Percentiles rank a stretch among this genome's conserved stretches.
Conservation (phyloP, 2,113 vertebrate species). For the Anguilla rostrata region DNA sequence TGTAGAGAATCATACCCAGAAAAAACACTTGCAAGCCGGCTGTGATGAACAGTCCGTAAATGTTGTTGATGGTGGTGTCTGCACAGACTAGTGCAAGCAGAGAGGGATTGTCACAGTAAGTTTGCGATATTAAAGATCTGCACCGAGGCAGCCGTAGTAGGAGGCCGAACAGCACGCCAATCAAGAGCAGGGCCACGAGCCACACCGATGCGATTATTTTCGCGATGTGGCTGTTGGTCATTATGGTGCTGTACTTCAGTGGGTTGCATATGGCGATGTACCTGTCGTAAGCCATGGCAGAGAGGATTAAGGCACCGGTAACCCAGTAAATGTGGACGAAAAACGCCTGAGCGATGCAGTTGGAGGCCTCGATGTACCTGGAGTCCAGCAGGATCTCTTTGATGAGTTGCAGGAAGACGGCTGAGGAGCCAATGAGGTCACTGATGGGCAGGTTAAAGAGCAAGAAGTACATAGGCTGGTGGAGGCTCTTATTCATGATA, state of each 20-base stretch:
- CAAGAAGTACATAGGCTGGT: slow-evolving; percentile 66
- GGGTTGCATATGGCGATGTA: slow-evolving; percentile 70
- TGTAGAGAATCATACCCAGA: slow-evolving; percentile 18
- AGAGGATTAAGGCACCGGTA: slow-evolving; percentile 52
- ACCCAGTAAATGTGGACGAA: slow-evolving; percentile 65
- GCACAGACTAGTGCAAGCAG: slow-evolving; percentile 61
- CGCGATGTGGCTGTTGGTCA: slow-evolving; percentile 55
- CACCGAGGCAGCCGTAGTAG: slow-evolving; percentile 64
- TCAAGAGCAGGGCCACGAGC: slow-evolving; percentile 47
- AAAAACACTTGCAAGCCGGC: slow-evolving; percentile 38
- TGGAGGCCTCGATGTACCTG: slow-evolving; percentile 46
- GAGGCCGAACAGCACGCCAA: slow-evolving; percentile 57
- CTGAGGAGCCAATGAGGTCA: slow-evolving; percentile 64
- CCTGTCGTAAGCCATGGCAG: slow-evolving; percentile 71
- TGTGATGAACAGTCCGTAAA: slow-evolving; percentile 48
- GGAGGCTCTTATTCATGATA: slow-evolving; percentile 48
- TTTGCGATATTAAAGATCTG: slow-evolving; percentile 46
- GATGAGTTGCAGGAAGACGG: slow-evolving; percentile 56
- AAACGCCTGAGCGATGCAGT: slow-evolving; percentile 66
- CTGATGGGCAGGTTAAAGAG: slow-evolving; percentile 61
- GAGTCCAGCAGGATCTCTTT: slow-evolving; percentile 51
- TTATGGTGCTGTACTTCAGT: slow-evolving; percentile 62
- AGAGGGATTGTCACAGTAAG: slow-evolving; percentile 65
- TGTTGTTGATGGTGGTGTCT: slow-evolving; percentile 60
- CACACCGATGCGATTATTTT: slow-evolving; percentile 57